These are phyloP conservation scores for Chiloscyllium plagiosum DNA, from an alignment of 2,113 vertebrate genomes.

Conservation along the genomic window DNA sequence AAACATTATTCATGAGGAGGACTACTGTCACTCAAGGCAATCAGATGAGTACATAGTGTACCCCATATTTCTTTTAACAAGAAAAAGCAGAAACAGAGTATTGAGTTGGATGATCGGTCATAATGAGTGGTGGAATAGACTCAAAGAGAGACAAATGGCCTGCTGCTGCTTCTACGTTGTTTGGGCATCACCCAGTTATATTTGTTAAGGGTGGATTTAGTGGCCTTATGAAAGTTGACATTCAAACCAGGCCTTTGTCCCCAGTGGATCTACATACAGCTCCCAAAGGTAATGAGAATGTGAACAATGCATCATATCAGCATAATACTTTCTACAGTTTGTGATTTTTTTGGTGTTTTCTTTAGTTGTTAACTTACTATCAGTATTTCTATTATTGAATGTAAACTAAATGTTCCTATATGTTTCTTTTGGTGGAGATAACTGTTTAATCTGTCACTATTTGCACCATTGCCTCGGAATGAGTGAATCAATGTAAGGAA, in stretches of 20 bases:
- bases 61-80: no score
- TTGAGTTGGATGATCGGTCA: no score
- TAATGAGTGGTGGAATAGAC: no score
- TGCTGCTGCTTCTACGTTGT: no score
- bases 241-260: background rate
- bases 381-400: background rate
- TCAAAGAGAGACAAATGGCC: no score
- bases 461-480: background rate
- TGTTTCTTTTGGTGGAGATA: background rate
- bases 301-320: background rate
- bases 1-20: background rate
- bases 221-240: background rate
- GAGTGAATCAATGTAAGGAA: background rate
- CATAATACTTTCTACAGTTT: background rate
- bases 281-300: background rate
- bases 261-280: no score
- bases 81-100: no score
- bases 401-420: background rate
- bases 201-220: background rate
- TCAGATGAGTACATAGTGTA: background rate
- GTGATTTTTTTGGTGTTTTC: background rate
- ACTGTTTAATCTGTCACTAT: background rate
- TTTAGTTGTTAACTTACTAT: background rate
- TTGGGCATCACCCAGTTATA: background rate
- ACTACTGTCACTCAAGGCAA: background rate